Percentiles rank a stretch among this genome's conserved stretches.
Conservation (phyloP, 2,888 invertebrate genomes). For the Cinara cedri region DNA sequence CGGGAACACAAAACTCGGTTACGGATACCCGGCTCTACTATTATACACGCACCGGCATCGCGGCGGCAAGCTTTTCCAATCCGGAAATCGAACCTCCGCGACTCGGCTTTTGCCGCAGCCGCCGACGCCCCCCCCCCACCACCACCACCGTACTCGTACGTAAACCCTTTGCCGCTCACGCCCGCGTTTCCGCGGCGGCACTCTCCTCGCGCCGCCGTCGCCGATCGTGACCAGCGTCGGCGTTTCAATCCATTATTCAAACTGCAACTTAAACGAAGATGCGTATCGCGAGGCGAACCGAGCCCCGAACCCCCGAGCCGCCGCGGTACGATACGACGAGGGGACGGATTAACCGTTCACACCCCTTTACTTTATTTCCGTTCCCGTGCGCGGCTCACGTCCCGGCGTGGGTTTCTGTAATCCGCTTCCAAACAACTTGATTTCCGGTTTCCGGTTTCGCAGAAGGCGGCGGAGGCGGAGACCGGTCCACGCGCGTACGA, state of each 20-base stretch:
- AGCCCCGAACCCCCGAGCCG: not conserved
- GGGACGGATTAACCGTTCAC: constrained; percentile 45
- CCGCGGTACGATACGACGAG: not conserved
- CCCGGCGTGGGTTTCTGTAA: constrained; percentile 14
- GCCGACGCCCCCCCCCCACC: too few species aligned
- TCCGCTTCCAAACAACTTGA: constrained; percentile 55
- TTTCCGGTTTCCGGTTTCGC: constrained; percentile 55
- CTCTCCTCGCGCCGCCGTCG: not conserved
- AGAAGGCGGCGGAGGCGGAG: not conserved
- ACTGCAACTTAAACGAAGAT: constrained; percentile 54
- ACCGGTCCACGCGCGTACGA: not conserved
- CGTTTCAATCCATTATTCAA: constrained; percentile 50
- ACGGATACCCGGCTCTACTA: not conserved
- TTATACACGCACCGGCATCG: too few species aligned
- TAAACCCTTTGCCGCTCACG: not conserved
- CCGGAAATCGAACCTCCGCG: constrained; percentile 48
- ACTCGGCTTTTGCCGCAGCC: too few species aligned
- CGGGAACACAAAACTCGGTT: constrained; percentile 4
- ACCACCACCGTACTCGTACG: too few species aligned
- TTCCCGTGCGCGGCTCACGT: constrained; percentile 32
- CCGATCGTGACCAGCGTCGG: not conserved
- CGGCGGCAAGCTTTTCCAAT: constrained; percentile 34
- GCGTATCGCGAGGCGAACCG: constrained; percentile 44
- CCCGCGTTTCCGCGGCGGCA: not conserved
- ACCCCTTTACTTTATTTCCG: constrained; percentile 53